These are phyloP conservation scores for Rhyacophila evoluta DNA, from an alignment of 2,888 invertebrate genomes.

Conservation along the genomic window DNA sequence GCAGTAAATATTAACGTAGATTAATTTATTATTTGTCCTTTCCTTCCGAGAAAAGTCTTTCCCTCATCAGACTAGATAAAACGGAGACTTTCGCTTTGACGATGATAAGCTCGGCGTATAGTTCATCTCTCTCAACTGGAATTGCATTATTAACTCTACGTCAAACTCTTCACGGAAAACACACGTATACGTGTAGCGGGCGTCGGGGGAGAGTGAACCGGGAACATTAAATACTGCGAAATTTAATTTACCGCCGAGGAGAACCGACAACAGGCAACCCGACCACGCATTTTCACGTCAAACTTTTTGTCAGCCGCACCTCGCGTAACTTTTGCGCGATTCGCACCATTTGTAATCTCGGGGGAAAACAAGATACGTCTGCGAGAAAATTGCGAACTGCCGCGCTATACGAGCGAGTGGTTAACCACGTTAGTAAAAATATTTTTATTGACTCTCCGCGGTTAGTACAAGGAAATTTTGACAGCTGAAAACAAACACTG, in stretches of 20 bases:
- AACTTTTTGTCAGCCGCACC: neutral
- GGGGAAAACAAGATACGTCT: neutral
- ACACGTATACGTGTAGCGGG: neutral
- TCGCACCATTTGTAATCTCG: neutral
- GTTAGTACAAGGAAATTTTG: neutral
- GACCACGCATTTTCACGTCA: neutral
- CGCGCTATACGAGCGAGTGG: neutral
- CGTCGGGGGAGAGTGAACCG: neutral
- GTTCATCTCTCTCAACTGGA: neutral
- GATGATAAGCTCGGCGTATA: too few species aligned
- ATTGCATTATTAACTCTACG: neutral
- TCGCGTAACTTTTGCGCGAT: neutral
- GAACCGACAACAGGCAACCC: neutral
- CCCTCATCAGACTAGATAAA: too few species aligned
- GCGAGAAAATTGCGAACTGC: neutral
- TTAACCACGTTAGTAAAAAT: neutral
- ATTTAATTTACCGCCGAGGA: slow-evolving; percentile 1
- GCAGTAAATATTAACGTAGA: too few species aligned
- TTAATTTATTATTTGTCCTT: too few species aligned
- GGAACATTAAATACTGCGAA: slow-evolving; percentile 1
- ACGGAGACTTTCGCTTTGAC: too few species aligned
- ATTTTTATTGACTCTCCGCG: neutral
- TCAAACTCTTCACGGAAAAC: neutral
- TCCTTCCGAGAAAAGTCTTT: too few species aligned
- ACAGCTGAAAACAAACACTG: neutral